phyloP scores from a whole-genome alignment of 2,797 vertebrate genomes.

The Diplodus puntazzo region DNA sequence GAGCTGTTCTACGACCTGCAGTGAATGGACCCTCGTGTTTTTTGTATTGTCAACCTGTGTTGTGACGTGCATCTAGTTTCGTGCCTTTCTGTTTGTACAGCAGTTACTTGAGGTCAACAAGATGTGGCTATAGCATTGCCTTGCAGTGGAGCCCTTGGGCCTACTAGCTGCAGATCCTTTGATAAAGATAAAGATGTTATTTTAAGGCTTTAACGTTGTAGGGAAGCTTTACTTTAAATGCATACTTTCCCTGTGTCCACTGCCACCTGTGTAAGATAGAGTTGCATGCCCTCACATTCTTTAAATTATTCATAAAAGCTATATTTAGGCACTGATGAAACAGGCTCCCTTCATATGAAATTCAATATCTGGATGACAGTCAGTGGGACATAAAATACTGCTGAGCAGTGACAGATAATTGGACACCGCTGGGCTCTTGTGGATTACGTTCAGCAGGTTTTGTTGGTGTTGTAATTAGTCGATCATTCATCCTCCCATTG shows the following conservation, averaged over 20 bases:
- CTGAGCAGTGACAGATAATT: conserved; percentile 46
- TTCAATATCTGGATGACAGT: conserved; percentile 34
- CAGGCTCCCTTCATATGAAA: conserved; percentile 29
- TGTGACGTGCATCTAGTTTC: conserved; percentile 11
- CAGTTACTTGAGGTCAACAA: conserved; percentile 18
- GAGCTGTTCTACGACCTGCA: conserved; percentile 12
- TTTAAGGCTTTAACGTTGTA: background rate
- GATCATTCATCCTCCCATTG: conserved; percentile 67
- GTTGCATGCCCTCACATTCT: conserved; percentile 3
- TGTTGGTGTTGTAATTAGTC: conserved; percentile 75
- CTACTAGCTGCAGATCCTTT: background rate
- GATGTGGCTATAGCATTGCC: background rate
- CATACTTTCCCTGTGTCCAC: background rate
- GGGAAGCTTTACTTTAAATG: background rate
- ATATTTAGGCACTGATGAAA: conserved; percentile 48
- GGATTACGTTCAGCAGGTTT: conserved; percentile 68
- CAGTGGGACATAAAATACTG: conserved; percentile 14
- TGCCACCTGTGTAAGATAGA: background rate
- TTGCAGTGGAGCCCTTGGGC: background rate
- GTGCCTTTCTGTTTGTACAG: conserved; percentile 42
- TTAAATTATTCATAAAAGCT: conserved; percentile 44
- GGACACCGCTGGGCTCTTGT: conserved; percentile 41
- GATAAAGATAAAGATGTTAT: background rate
- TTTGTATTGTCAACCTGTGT: conserved; percentile 25
- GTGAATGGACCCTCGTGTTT: conserved; percentile 21